Evolutionary conservation across 2,797 vertebrate genomes (phyloP), one percentile per base, ranked within the genome.

Genomic region (Tarsius wallacei): DNA sequence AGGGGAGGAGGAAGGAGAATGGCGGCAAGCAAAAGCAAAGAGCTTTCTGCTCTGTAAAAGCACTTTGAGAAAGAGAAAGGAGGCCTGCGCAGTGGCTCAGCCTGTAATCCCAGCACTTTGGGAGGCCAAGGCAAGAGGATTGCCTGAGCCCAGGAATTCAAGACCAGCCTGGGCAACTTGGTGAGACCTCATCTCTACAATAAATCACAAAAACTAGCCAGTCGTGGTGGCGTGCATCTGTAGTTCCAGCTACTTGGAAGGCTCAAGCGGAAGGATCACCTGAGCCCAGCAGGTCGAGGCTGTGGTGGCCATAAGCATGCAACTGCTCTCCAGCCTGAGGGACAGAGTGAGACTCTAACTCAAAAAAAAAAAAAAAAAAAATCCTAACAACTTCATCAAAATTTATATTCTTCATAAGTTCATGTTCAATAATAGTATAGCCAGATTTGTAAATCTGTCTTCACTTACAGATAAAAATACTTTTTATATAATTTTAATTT

Each of bases 401-500:
- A 63, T 33, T 24, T 0, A 96, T 94, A 21, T 95, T 73, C 76
- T 78, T 73, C n/a, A 15, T 85, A 59, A 42, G 53, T 76, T 87
- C 28, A 70, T 36, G 21, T 55, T 74, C 78, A 85, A 55, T 36
- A 57, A 86, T 88, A 88, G 14, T 68, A 4, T 68, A 87, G n/a
- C n/a, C 74, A 93, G 57, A 85, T 73, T 77, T 71, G 26, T 33
- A 90, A 33, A 66, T 51, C 85, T 84, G 66, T 71, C 77, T 90
- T 87, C 61, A 66, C 13, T 83, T 66, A 68, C 14, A 21, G 14
- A 26, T 85, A 77, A 84, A 80, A 82, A 55, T 78, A 42, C 9
- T 55, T 81, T 74, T 93, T 66, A 73, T 74, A 42, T 88, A 10
- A 93, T 87, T 66, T 96, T 70, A 76, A 87, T 85, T 90, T 73